Base-by-base conservation (phyloP, 2,888 invertebrate species). In the Epinotia brunnichana region DNA sequence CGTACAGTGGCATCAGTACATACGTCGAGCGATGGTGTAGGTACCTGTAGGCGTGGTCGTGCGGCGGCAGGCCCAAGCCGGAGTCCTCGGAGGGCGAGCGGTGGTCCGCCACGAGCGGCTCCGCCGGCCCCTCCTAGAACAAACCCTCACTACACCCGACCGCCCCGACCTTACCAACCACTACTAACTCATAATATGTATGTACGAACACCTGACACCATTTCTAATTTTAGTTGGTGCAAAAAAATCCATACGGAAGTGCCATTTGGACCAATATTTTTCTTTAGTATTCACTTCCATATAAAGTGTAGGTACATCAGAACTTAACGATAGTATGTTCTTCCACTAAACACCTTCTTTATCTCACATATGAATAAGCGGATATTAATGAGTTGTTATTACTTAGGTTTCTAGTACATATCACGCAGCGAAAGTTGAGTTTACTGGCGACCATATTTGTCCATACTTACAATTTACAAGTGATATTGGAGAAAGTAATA, bases 31-130 rank as follows among this genome's bases (percentile, higher is more conserved):
- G 79, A 82, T 83, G 81, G 82, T 81, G 79, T 80, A 80, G 85
- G 90, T 91, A 96, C 96, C 96, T 95, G 95, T 94, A 95, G 87
- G 94, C 91, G 85, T 95, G 94, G 92, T 96, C 96, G 85, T 95
- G 94, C 89, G 95, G 94, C 89, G 96, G 97, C 94, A 97, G 95
- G 90, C 98, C 98, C 90, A 98, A 96, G 88, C 98, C 98, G 92
- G 98, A 98, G 95, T 98, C 98, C 94, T 98, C 98, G 90, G 97
- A 97, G 82, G 98, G 97, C 86, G 97, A 97, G 88, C 96, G 95
- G 93, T 95, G 95, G 88, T 95, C 95, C 88, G 95, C 95, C 90
- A 85, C 94, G 92, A 93, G 95, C 87, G 92, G 91, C 88, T 90
- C 92, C 85, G 89, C 90, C 84, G 91, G 90, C 88, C 89, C 94